These are phyloP conservation scores for Archilochus colubris DNA, from an alignment of 2,113 vertebrate species.

Conservation along the genomic window DNA sequence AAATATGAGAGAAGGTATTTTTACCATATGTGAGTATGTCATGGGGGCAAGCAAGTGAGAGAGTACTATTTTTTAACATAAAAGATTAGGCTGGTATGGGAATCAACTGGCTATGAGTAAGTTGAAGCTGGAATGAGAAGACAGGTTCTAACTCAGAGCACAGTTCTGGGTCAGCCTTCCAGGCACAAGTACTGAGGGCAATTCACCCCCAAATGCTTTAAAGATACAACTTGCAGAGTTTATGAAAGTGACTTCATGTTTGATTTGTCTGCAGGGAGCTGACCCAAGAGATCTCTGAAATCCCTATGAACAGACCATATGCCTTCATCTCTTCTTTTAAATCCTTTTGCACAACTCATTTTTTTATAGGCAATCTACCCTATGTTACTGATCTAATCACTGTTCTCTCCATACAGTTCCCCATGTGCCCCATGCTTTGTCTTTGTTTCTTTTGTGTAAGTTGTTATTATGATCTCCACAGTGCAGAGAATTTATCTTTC, in stretches of 20 bases:
- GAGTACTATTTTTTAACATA: neutral
- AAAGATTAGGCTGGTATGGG: neutral
- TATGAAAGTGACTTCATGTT: conserved; percentile 25
- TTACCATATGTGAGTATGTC: neutral
- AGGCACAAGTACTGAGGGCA: neutral
- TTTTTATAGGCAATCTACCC: neutral
- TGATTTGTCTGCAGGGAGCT: conserved; percentile 32
- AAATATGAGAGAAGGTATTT: neutral
- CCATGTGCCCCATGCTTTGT: neutral
- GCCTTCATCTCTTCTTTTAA: conserved; percentile 39
- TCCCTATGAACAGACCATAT: conserved; percentile 6
- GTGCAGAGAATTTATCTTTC: neutral
- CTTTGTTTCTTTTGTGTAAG: neutral
- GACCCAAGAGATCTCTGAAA: conserved; percentile 24
- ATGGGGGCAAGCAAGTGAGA: neutral
- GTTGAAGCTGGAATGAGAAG: neutral
- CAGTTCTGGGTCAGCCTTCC: conserved; percentile 8
- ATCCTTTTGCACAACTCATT: neutral
- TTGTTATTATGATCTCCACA: neutral
- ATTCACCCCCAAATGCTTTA: conserved; percentile 19
- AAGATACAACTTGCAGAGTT: neutral
- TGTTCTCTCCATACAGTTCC: neutral
- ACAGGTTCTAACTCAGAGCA: neutral
- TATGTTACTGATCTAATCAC: neutral
- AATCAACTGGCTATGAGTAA: neutral